A percentile compares a stretch with the other conserved stretches of the same genome.
phyloP scores from a whole-genome alignment of 2,797 vertebrate genomes.

The Margarornis squamiger region DNA sequence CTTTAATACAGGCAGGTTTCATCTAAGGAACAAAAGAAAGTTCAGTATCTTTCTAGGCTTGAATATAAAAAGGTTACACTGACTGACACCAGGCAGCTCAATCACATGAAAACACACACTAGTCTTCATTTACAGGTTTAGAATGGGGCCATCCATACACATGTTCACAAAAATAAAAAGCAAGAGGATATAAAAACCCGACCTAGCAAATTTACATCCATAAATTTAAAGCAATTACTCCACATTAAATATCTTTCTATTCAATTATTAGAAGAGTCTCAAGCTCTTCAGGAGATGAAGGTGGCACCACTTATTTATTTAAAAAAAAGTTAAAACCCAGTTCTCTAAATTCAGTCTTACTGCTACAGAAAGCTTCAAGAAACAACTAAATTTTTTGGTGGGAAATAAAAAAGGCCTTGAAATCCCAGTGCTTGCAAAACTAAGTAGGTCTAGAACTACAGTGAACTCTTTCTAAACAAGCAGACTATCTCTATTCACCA shows the following conservation, averaged over 20 bases:
- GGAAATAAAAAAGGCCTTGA: not conserved
- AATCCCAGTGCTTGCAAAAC: not conserved
- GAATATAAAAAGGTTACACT: not conserved
- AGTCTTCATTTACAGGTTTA: not conserved
- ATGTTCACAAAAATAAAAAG: not conserved
- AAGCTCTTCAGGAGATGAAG: not conserved
- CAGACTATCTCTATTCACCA: not conserved
- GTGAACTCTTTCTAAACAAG: slow-evolving; percentile 1
- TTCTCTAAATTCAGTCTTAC: not conserved
- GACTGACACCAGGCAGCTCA: not conserved
- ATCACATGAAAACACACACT: not conserved
- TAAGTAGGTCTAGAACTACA: slow-evolving; percentile 3
- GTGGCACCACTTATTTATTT: not conserved
- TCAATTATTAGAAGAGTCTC: not conserved
- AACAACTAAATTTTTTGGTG: not conserved
- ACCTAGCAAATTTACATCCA: not conserved
- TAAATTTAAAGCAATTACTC: not conserved
- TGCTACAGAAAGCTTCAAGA: not conserved
- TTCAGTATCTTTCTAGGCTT: not conserved
- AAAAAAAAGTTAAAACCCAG: not conserved
- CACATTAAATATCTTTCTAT: not conserved
- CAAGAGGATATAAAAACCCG: not conserved
- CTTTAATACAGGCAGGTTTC: slow-evolving; percentile 90
- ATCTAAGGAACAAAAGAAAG: slow-evolving; percentile 78
- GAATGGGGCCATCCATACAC: not conserved